phyloP scores from a whole-genome alignment of 2,797 vertebrate genomes.

The Champsocephalus gunnari region DNA sequence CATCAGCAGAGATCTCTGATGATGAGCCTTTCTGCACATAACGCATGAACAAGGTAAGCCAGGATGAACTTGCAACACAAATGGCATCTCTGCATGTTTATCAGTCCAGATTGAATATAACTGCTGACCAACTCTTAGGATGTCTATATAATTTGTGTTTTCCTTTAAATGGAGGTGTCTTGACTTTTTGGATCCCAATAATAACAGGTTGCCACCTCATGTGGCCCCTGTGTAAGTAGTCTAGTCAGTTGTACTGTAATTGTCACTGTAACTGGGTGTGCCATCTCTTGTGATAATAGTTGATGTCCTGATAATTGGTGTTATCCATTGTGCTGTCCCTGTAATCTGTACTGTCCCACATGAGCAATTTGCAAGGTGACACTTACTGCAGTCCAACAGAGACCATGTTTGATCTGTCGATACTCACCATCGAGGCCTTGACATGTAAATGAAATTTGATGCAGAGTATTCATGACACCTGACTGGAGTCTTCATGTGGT shows the following conservation, averaged over 20 bases:
- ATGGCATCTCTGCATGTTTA: slow-evolving; percentile 24
- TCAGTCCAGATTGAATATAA: slow-evolving; percentile 28
- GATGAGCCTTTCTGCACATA: background rate
- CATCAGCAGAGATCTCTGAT: slow-evolving; percentile 1
- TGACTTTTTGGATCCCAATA: slow-evolving; percentile 49
- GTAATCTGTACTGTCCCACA: slow-evolving; percentile 54
- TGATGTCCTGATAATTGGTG: slow-evolving; percentile 63
- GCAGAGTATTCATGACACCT: slow-evolving; percentile 59
- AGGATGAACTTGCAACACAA: slow-evolving; percentile 5
- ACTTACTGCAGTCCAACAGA: slow-evolving; percentile 47
- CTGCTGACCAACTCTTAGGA: slow-evolving; percentile 27
- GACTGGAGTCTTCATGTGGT: slow-evolving; percentile 31
- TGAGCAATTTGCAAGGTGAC: slow-evolving; percentile 43
- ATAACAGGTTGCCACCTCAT: slow-evolving; percentile 44
- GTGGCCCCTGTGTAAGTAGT: slow-evolving; percentile 36
- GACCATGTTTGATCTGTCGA: slow-evolving; percentile 55
- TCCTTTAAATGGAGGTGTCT: slow-evolving; percentile 57
- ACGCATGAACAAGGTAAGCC: background rate
- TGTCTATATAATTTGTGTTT: slow-evolving; percentile 49
- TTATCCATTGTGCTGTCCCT: slow-evolving; percentile 58
- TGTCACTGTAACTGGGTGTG: slow-evolving; percentile 49
- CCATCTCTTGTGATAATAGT: slow-evolving; percentile 59
- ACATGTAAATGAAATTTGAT: slow-evolving; percentile 57
- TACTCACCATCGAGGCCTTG: slow-evolving; percentile 29
- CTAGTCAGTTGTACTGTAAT: slow-evolving; percentile 55